Percentiles rank a stretch among this genome's conserved stretches.
Evolutionary conservation across 2,888 invertebrate species (phyloP).

Genomic region (Rhagium mordax): DNA sequence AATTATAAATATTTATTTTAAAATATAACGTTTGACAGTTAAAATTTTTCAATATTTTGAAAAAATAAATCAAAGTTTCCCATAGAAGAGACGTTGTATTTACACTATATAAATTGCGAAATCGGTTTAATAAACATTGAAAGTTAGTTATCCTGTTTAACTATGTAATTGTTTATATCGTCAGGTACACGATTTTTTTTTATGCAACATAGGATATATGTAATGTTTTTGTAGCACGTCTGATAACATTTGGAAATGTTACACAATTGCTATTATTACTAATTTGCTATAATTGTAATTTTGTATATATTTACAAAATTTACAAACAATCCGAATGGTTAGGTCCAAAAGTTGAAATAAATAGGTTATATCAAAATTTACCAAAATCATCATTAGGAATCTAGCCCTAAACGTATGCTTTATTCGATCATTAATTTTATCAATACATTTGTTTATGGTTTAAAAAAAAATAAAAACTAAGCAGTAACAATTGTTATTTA

Average conservation of each 20-base stretch:
- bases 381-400: neutral
- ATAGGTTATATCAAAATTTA: neutral
- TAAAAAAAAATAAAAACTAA: constrained; percentile 13
- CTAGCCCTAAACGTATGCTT: constrained; percentile 13
- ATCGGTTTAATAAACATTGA: no score
- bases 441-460: constrained; percentile 8
- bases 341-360: neutral
- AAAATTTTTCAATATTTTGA: no score
- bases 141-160: neutral
- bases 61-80: no score
- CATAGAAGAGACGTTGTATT: no score
- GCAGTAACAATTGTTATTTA: constrained; percentile 11
- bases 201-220: neutral
- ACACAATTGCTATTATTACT: constrained; percentile 5
- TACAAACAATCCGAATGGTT: neutral
- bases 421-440: neutral
- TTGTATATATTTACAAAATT: constrained; percentile 22
- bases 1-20: no score
- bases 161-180: neutral
- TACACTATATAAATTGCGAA: no score
- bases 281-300: constrained; percentile 15
- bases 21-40: no score
- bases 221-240: neutral
- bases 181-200: neutral
- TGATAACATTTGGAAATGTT: neutral